phyloP scores from a whole-genome alignment of 2,113 vertebrate genomes.

The Mastomys natalensis region DNA sequence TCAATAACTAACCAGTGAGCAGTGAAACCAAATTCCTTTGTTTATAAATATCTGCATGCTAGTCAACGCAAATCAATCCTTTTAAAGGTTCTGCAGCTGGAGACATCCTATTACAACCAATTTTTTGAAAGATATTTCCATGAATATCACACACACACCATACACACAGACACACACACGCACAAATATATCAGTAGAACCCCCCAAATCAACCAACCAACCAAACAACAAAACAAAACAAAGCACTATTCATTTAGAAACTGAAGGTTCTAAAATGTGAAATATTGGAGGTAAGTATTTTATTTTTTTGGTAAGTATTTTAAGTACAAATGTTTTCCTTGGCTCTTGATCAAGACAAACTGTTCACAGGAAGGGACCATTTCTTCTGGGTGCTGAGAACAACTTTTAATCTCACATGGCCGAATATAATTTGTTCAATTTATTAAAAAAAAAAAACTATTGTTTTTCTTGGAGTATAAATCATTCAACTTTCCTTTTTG shows the following conservation, averaged over 20 bases:
- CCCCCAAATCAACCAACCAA: not conserved
- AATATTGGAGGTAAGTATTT: conserved; percentile 50
- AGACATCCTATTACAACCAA: conserved; percentile 58
- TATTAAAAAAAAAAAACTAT: conserved; percentile 21
- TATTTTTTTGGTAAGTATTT: conserved; percentile 25
- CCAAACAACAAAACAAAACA: not conserved
- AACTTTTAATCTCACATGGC: conserved; percentile 73
- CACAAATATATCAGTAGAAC: conserved; percentile 63
- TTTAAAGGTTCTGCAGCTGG: conserved; percentile 45
- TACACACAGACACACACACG: not conserved
- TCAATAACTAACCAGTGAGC: conserved; percentile 5
- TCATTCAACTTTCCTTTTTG: not conserved
- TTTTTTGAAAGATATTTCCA: conserved; percentile 70
- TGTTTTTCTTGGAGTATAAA: conserved; percentile 76
- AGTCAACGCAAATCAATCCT: not conserved
- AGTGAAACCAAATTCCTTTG: not conserved
- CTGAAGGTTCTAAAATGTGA: conserved; percentile 45
- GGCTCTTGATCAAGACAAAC: conserved; percentile 83
- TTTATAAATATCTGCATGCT: not conserved
- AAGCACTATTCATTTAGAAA: conserved; percentile 34
- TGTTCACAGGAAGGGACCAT: conserved; percentile 55
- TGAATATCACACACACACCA: not conserved
- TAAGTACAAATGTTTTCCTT: conserved; percentile 77
- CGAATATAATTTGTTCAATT: conserved; percentile 81
- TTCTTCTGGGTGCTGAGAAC: conserved; percentile 68